A percentile compares a stretch with the other conserved stretches of the same genome.
These are phyloP conservation scores for Pyrocephalus nanus DNA, from an alignment of 2,797 vertebrate genomes.

Conservation along the genomic window DNA sequence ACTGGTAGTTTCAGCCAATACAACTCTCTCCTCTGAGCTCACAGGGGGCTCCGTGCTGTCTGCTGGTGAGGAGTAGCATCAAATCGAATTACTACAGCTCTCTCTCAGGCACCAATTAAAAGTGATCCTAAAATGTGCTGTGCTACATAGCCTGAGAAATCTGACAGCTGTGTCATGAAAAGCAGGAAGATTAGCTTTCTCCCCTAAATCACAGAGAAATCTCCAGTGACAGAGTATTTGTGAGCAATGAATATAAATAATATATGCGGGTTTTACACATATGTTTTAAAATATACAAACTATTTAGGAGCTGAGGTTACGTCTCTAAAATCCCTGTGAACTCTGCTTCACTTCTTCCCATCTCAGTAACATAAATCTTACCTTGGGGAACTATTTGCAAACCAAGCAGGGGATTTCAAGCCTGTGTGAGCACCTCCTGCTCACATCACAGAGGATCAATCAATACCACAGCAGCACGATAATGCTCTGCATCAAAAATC, in stretches of 20 bases:
- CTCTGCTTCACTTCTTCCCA: neutral
- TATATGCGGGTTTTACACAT: neutral
- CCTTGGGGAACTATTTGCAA: constrained; percentile 25
- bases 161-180: neutral
- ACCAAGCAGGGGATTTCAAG: neutral
- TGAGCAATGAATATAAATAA: neutral
- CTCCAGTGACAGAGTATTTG: neutral
- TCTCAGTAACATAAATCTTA: constrained; percentile 12
- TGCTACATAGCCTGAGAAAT: neutral
- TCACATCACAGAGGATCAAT: constrained; percentile 9
- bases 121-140: neutral
- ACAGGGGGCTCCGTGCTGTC: neutral
- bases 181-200: neutral
- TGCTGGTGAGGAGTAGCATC: neutral
- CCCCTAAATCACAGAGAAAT: neutral
- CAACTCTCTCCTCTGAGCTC: neutral
- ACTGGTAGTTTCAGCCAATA: neutral
- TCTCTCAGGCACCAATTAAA: neutral
- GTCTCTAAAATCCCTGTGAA: neutral
- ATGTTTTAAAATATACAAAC: neutral
- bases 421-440: neutral
- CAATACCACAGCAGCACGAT: neutral
- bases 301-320: neutral
- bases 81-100: neutral
- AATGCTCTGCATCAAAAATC: constrained; percentile 18